phyloP scores from a whole-genome alignment of 2,113 vertebrate genomes.

The Ranitomeya imitator region DNA sequence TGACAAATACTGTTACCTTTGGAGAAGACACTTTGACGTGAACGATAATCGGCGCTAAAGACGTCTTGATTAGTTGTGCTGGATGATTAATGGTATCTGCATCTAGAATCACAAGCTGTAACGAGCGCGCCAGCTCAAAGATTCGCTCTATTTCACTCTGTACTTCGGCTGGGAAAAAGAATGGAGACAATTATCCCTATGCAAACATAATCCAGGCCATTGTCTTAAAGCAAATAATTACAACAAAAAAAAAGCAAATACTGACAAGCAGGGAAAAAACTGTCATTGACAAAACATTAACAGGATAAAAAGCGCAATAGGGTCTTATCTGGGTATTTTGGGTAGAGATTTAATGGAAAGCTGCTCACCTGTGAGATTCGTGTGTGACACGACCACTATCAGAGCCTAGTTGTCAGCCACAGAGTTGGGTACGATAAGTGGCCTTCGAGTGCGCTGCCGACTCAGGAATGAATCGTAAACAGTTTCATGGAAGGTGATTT shows the following conservation, averaged over 20 bases:
- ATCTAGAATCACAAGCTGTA: constrained; percentile 95
- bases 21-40: constrained; percentile 98
- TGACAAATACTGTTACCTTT: constrained; percentile 79
- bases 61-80: constrained; percentile 95
- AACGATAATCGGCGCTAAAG: constrained; percentile 95
- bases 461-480: no score
- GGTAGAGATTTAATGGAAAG: no score
- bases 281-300: background rate
- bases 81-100: constrained; percentile 99
- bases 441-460: no score
- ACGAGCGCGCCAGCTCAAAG: constrained; percentile 93
- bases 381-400: no score
- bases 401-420: no score
- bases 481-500: no score
- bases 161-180: constrained; percentile 83
- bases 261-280: background rate
- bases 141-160: constrained; percentile 98
- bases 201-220: constrained; percentile 1
- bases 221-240: background rate
- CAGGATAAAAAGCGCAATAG: no score
- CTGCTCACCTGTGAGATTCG: no score
- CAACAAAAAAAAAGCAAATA: background rate
- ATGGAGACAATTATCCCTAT: constrained; percentile 29
- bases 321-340: no score
- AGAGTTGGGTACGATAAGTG: no score